phyloP scores from a whole-genome alignment of 2,888 invertebrate genomes.

The Eumacrocentrus americanus region DNA sequence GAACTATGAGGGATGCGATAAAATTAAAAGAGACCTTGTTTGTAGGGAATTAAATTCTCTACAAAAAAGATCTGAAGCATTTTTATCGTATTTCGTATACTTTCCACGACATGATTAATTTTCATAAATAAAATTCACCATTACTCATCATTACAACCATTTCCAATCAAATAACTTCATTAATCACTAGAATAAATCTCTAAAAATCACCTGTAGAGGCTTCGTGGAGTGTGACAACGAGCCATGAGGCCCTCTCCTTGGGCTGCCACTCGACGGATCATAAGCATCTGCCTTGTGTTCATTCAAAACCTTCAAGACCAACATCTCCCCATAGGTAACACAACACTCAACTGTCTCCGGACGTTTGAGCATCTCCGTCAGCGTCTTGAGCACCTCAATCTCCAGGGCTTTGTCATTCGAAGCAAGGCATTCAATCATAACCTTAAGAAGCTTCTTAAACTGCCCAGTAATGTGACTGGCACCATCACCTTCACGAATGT shows the following conservation, averaged over 20 bases:
- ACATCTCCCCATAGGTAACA: conserved; percentile 88
- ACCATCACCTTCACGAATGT: conserved; percentile 55
- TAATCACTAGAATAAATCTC: background rate
- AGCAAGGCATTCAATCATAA: conserved; percentile 77
- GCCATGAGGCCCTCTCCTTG: conserved; percentile 15
- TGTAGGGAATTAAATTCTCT: too few relatives aligned
- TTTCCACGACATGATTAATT: too few relatives aligned
- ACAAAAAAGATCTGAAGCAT: too few relatives aligned
- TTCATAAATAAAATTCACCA: too few relatives aligned
- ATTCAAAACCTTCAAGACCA: conserved; percentile 86
- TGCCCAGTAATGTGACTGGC: conserved; percentile 38
- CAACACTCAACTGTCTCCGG: conserved; percentile 79
- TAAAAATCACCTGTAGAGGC: conserved; percentile 2
- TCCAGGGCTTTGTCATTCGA: conserved; percentile 71
- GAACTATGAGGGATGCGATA: too few relatives aligned
- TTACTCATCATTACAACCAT: too few relatives aligned
- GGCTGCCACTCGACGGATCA: conserved; percentile 35
- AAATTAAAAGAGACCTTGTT: too few relatives aligned
- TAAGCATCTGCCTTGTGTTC: conserved; percentile 70
- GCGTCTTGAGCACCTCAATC: conserved; percentile 77
- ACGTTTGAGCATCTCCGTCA: conserved; percentile 84
- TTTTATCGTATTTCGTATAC: too few relatives aligned
- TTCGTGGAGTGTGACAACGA: conserved; percentile 13
- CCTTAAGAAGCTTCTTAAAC: conserved; percentile 67
- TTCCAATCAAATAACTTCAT: background rate